Base-by-base conservation (phyloP, 2,888 invertebrate species). In the Venustoraphidia nigricollis region DNA sequence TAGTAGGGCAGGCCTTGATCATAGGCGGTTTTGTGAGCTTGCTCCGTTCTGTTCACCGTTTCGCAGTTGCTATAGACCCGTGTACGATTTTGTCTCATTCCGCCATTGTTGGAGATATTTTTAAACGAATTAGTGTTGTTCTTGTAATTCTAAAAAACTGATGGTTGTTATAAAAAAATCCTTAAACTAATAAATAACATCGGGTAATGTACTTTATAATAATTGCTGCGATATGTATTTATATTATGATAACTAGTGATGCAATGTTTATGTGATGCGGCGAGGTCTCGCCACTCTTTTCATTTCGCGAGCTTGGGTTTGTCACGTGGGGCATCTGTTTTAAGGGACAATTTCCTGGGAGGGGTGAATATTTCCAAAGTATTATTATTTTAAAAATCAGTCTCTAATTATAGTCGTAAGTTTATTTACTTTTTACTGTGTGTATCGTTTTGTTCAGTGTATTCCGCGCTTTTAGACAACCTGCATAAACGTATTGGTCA, bases 241-340 rank as follows among this genome's bases (percentile, higher is more conserved):
- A 27, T 27, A 27, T 27, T 27, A 27, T 27, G 27, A 27, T 27
- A 27, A 27, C 27, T 27, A 27, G 63, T 66, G 66, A 65, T 64
- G 66, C 63, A 66, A 66, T 64, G 64, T 66, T 65, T 62, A 60
- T 60, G 59, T 62, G 62, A 63, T 62, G 63, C 63, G 63, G 62
- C 60, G 58, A 53, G 55, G 55, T 57, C 56, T 56, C 54, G 52
- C 57, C 53, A 58, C 54, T 57, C 55, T 55, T 56, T 57, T 57
- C 59, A 61, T 64, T 63, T 64, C 61, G 58, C 64, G 62, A 62
- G 62, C 59, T 60, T 58, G 47, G 51, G 47, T 54, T 55, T 56
- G 59, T 61, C 62, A 62, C 62, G 61, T 61, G 62, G 60, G 60
- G 44, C 42, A 41, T 14, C 41, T 40, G 40, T 46, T 46, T 46